Percentiles rank a stretch among this genome's conserved stretches.
Conservation (phyloP, 2,113 vertebrate genomes). For the Tor tambroides region DNA sequence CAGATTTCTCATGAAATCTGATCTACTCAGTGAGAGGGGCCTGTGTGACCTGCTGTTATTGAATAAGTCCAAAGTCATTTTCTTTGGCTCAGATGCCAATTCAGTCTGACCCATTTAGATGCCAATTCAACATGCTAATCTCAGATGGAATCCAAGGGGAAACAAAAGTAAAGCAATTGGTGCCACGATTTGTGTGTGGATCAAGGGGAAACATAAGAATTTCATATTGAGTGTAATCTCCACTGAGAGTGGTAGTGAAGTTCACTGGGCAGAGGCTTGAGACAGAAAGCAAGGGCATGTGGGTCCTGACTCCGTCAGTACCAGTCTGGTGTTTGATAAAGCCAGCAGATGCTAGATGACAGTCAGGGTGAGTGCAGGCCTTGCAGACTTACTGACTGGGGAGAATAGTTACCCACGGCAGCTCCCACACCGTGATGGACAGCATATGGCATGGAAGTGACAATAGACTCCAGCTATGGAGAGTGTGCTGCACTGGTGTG, state of each 20-base stretch:
- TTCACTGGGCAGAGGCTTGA: slow-evolving; percentile 57
- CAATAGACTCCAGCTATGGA: slow-evolving; percentile 69
- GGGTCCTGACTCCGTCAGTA: slow-evolving; percentile 64
- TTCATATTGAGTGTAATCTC: slow-evolving; percentile 26
- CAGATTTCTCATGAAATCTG: slow-evolving; percentile 46
- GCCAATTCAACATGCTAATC: slow-evolving; percentile 13
- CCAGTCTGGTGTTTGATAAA: slow-evolving; percentile 71
- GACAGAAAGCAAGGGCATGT: slow-evolving; percentile 61
- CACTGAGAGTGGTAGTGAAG: slow-evolving; percentile 31
- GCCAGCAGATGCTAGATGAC: slow-evolving; percentile 77
- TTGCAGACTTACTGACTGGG: slow-evolving; percentile 73
- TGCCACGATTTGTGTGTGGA: slow-evolving; percentile 41
- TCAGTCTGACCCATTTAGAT: slow-evolving; percentile 10
- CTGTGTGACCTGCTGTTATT: slow-evolving; percentile 68
- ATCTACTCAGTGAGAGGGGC: slow-evolving; percentile 40
- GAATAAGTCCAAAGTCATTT: slow-evolving; percentile 64
- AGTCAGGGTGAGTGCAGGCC: slow-evolving; percentile 72
- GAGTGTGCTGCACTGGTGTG: slow-evolving; percentile 65
- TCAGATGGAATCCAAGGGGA: neutral
- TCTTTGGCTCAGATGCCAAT: slow-evolving; percentile 22
- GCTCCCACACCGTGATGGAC: slow-evolving; percentile 74
- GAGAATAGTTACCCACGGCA: slow-evolving; percentile 69
- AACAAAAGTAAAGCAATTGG: slow-evolving; percentile 21
- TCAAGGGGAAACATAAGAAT: neutral
- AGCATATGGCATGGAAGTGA: slow-evolving; percentile 76